Percentiles rank a stretch among this genome's conserved stretches.
These are phyloP conservation scores for Melopsittacus undulatus DNA, from an alignment of 2,797 vertebrate genomes.

Conservation along the genomic window DNA sequence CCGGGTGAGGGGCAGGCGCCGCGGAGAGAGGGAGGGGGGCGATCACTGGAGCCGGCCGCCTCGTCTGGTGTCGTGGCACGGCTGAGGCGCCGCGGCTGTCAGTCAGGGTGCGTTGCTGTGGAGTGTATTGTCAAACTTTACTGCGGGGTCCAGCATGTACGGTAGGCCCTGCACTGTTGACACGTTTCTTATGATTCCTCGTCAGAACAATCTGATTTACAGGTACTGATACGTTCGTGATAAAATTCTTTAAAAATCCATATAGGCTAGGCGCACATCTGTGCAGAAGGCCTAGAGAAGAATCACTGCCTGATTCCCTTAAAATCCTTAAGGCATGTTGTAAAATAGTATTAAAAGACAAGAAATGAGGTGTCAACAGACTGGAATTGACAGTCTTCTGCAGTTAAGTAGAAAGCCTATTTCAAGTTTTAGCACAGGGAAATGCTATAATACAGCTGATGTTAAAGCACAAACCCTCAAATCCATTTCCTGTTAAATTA, in stretches of 20 bases:
- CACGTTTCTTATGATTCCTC: not conserved
- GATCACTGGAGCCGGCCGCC: fast-evolving
- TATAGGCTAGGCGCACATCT: fast-evolving
- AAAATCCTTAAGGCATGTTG: not conserved
- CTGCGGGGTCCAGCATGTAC: fast-evolving
- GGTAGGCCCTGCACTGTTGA: not conserved
- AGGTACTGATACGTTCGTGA: not conserved
- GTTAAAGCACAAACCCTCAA: not conserved
- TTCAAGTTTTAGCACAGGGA: not conserved
- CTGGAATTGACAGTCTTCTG: not conserved
- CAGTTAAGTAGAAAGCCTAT: not conserved
- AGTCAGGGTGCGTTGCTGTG: fast-evolving
- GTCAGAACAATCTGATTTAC: not conserved
- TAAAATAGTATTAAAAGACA: not conserved
- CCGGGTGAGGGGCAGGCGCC: fast-evolving
- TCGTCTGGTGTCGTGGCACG: fast-evolving
- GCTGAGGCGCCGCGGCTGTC: not conserved
- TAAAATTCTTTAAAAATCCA: not conserved
- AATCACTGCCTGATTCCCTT: not conserved
- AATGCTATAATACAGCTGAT: not conserved
- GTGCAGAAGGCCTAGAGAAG: not conserved
- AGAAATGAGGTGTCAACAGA: not conserved
- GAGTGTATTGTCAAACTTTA: fast-evolving
- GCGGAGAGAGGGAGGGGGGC: fast-evolving
- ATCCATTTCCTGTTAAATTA: not conserved